Evolutionary conservation across 1,140 invertebrate genomes (phyloP).

Genomic region (Lethocerus indicus): DNA sequence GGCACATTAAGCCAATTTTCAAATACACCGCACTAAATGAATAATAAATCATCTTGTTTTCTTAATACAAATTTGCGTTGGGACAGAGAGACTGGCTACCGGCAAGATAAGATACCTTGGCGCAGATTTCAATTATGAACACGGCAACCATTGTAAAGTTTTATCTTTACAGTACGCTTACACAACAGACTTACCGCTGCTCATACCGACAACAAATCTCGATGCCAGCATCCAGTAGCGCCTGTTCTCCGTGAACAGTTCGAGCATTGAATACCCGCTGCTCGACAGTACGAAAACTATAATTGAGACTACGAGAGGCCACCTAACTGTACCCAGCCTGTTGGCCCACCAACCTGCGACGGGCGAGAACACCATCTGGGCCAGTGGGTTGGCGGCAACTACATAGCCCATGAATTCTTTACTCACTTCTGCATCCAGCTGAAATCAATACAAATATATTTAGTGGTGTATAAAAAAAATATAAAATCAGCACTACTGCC

Average conservation of each 20-base stretch:
- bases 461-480: neutral
- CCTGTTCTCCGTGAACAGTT: conserved; percentile 34
- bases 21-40: no score
- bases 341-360: conserved; percentile 75
- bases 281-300: conserved; percentile 59
- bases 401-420: conserved; percentile 73
- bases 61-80: no score
- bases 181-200: conserved; percentile 70
- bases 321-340: conserved; percentile 43
- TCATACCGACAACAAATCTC: conserved; percentile 67
- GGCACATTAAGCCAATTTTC: no score
- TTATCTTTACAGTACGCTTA: no score
- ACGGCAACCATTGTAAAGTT: no score
- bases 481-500: no score
- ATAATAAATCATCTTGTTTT: no score
- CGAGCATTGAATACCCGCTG: conserved; percentile 58
- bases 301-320: conserved; percentile 53
- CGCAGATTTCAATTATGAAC: no score
- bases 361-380: conserved; percentile 76
- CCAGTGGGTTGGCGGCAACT: conserved; percentile 73
- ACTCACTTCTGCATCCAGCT: conserved; percentile 58
- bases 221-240: conserved; percentile 57
- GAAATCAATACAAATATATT: conserved; percentile 21
- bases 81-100: no score
- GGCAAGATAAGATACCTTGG: no score